These are phyloP conservation scores for Doryteuthis pealeii DNA, from an alignment of 1,140 invertebrate genomes.

Conservation along the genomic window DNA sequence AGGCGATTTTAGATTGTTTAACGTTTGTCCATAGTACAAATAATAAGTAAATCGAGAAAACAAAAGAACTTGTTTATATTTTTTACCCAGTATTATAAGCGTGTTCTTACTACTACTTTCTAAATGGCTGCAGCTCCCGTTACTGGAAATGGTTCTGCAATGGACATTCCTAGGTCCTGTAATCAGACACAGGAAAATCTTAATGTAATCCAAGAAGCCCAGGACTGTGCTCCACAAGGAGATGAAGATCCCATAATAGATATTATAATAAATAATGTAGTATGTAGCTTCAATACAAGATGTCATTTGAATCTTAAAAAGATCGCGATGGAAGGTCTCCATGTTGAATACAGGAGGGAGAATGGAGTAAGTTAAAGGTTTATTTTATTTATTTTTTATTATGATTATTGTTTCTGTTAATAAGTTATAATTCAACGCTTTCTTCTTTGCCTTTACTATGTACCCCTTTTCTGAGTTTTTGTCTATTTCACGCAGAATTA, in stretches of 20 bases:
- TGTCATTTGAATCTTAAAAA: constrained; percentile 95
- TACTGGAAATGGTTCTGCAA: not conserved
- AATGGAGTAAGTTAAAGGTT: constrained; percentile 71
- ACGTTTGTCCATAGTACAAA: too few relatives aligned
- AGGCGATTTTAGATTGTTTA: too few relatives aligned
- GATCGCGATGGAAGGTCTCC: constrained; percentile 87
- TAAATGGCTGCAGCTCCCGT: not conserved
- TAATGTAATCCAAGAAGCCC: not conserved
- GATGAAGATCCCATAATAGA: constrained; percentile 61
- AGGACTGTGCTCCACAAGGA: not conserved
- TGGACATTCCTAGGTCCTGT: not conserved
- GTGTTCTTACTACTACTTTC: not conserved
- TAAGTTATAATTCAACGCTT: too few relatives aligned
- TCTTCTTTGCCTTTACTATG: too few relatives aligned
- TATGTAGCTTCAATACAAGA: constrained; percentile 95
- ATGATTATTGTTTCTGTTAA: not conserved
- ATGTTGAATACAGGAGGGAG: constrained; percentile 94
- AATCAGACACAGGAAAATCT: not conserved
- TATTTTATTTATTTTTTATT: too few relatives aligned
- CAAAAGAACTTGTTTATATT: too few relatives aligned
- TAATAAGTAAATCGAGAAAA: too few relatives aligned
- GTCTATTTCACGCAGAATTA: too few relatives aligned
- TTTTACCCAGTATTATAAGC: not conserved
- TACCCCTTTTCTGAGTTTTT: too few relatives aligned
- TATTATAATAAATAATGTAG: constrained; percentile 98